Percentiles rank a stretch among this genome's conserved stretches.
These are phyloP conservation scores for Pseudoips prasinana DNA, from an alignment of 2,888 invertebrate species.

Conservation along the genomic window DNA sequence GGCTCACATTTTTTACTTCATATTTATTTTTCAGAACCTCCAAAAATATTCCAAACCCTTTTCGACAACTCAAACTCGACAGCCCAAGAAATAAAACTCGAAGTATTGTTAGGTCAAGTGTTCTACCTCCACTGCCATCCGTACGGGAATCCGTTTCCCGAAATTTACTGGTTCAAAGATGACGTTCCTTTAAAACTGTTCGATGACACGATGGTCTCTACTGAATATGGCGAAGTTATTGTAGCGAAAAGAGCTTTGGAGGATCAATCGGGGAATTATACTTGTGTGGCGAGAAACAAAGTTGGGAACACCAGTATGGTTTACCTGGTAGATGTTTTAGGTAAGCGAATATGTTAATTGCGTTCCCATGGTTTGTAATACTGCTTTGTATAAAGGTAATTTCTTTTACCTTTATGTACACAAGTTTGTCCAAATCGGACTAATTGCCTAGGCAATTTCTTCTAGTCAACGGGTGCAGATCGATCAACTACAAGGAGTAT, in stretches of 20 bases:
- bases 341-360: constrained; percentile 41
- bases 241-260: constrained; percentile 45
- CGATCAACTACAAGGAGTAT: too few relatives aligned
- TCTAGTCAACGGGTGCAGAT: too few relatives aligned
- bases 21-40: constrained; percentile 70
- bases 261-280: constrained; percentile 78
- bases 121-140: constrained; percentile 80
- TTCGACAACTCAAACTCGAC: constrained; percentile 41
- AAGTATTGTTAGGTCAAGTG: constrained; percentile 66
- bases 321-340: constrained; percentile 71
- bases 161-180: constrained; percentile 83
- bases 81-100: constrained; percentile 42
- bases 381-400: too few relatives aligned
- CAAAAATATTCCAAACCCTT: constrained; percentile 60
- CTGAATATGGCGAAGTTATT: constrained; percentile 64
- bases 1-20: too few relatives aligned
- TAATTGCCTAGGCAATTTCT: too few relatives aligned
- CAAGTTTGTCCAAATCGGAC: too few relatives aligned
- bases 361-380: too few relatives aligned
- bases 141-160: constrained; percentile 81
- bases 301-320: constrained; percentile 70
- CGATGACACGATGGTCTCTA: constrained; percentile 61
- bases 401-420: too few relatives aligned
- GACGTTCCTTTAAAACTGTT: constrained; percentile 69
- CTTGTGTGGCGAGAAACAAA: constrained; percentile 81